A percentile compares a stretch with the other conserved stretches of the same genome.
Conservation (phyloP, 2,797 vertebrate species). For the Sternarchorhynchus goeldii region DNA sequence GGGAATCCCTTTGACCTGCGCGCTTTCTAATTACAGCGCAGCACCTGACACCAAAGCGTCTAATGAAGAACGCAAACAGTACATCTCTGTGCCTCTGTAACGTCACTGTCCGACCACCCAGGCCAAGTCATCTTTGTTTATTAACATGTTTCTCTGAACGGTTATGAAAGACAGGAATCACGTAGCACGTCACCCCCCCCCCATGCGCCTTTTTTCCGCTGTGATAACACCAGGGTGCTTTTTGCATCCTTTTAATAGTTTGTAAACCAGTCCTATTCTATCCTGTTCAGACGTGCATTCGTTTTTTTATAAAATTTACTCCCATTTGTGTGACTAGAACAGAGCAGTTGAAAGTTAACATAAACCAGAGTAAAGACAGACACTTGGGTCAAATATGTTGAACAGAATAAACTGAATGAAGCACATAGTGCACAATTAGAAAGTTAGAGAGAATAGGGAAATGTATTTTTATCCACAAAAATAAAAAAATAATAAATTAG, state of each 20-base stretch:
- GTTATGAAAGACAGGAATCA: conserved; percentile 45
- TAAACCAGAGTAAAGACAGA: background rate
- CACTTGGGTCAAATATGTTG: no score
- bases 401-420: background rate
- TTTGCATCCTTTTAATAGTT: background rate
- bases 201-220: conserved; percentile 12
- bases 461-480: background rate
- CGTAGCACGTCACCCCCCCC: conserved; percentile 37
- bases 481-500: background rate
- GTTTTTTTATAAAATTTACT: background rate
- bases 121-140: conserved; percentile 57
- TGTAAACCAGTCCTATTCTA: background rate
- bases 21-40: conserved; percentile 66
- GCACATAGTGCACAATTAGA: background rate
- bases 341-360: no score
- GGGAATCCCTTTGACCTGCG: conserved; percentile 68
- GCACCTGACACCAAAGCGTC: conserved; percentile 72
- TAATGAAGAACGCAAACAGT: conserved; percentile 83
- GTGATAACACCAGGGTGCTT: background rate
- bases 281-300: background rate
- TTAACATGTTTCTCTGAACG: conserved; percentile 61
- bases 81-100: conserved; percentile 59
- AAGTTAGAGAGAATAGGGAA: background rate
- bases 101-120: conserved; percentile 65
- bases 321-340: background rate